These are phyloP conservation scores for Ondatra zibethicus DNA, from an alignment of 2,113 vertebrate species.

Conservation along the genomic window DNA sequence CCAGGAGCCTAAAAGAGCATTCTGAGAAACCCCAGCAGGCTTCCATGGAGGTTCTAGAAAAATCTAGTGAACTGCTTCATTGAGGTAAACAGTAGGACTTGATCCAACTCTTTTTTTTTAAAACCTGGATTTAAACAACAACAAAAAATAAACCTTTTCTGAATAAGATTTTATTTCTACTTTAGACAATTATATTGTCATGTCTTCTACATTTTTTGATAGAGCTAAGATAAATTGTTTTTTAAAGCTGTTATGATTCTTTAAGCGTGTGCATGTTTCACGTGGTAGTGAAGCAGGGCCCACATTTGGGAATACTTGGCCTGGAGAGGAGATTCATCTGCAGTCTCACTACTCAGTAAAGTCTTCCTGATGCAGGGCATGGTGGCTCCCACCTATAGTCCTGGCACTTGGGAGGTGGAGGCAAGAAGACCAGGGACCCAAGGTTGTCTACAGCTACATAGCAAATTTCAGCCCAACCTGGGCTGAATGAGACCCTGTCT, in stretches of 20 bases:
- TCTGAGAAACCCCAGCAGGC: not conserved
- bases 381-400: not conserved
- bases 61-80: not conserved
- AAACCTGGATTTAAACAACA: not conserved
- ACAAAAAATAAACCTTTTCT: not conserved
- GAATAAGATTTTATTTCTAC: constrained; percentile 21
- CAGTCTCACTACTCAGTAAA: not conserved
- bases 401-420: not conserved
- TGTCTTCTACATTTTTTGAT: not conserved
- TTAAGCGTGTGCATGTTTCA: not conserved
- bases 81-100: not conserved
- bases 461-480: not conserved
- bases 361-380: not conserved
- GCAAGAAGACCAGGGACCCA: no score
- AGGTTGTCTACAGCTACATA: not conserved
- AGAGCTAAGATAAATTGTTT: not conserved
- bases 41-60: not conserved
- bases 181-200: not conserved
- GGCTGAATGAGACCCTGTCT: not conserved
- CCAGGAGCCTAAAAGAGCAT: not conserved
- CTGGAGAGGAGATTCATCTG: not conserved
- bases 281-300: not conserved
- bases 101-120: not conserved
- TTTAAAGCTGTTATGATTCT: not conserved
- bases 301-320: not conserved